Evolutionary conservation across 2,888 invertebrate species (phyloP).

Genomic region (Choristoneura rosaceana): DNA sequence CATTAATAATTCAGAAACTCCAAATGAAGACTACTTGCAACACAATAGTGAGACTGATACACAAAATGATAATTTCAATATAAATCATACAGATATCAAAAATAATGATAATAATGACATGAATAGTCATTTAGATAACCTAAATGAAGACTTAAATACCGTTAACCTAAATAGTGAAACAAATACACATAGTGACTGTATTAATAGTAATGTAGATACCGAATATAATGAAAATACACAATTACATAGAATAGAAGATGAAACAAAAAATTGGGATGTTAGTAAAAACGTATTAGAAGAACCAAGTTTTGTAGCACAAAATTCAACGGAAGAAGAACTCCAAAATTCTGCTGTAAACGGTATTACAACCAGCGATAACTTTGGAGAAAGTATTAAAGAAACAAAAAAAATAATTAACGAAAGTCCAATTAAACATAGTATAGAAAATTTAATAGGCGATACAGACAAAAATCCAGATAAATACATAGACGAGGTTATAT

Average conservation of each 20-base stretch:
- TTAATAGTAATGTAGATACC: neutral
- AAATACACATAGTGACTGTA: neutral
- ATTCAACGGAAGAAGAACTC: neutral
- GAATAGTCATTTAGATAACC: neutral
- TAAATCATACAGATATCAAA: neutral
- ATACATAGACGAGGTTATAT: constrained; percentile 36
- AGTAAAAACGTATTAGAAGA: neutral
- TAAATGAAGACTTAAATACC: neutral
- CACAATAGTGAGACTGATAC: neutral
- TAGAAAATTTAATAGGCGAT: constrained; percentile 33
- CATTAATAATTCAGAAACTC: neutral
- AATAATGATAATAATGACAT: neutral
- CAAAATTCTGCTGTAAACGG: constrained; percentile 5
- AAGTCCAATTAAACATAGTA: constrained; percentile 38
- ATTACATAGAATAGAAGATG: neutral
- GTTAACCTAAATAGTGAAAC: neutral
- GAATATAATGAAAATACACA: constrained; percentile 1
- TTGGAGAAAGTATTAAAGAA: constrained; percentile 14
- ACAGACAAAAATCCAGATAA: constrained; percentile 28
- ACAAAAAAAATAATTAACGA: constrained; percentile 16
- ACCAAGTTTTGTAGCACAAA: constrained; percentile 2
- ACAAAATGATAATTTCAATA: neutral
- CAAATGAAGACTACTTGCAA: neutral
- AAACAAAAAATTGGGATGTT: neutral
- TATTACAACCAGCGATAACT: neutral